Percentiles rank a stretch among this genome's conserved stretches.
These are phyloP conservation scores for Rhopalosiphum maidis DNA, from an alignment of 1,140 invertebrate species.

Conservation along the genomic window DNA sequence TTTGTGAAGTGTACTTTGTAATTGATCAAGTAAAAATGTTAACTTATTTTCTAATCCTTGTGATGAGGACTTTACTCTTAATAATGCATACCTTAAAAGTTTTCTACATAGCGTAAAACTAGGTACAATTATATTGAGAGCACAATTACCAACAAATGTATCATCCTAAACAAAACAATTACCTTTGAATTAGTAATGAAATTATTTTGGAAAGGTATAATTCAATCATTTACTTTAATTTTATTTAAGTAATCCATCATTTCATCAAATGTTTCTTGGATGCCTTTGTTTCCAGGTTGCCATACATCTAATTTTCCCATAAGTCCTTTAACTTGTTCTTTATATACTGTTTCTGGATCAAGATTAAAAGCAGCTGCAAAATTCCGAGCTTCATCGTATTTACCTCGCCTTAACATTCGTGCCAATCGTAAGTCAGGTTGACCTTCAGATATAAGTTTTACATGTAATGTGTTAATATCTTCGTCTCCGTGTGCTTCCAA, in stretches of 20 bases:
- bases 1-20: slow-evolving; percentile 41
- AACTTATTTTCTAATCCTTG: neutral
- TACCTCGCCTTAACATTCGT: slow-evolving; percentile 62
- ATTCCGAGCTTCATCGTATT: slow-evolving; percentile 63
- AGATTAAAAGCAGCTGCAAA: slow-evolving; percentile 64
- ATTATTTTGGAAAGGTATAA: neutral
- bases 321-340: slow-evolving; percentile 62
- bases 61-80: slow-evolving; percentile 25
- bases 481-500: slow-evolving; percentile 62
- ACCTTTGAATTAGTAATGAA: slow-evolving; percentile 38
- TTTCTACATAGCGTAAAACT: slow-evolving; percentile 53
- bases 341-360: slow-evolving; percentile 62
- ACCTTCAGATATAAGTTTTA: slow-evolving; percentile 63
- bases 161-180: slow-evolving; percentile 62
- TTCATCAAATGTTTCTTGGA: slow-evolving; percentile 53
- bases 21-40: slow-evolving; percentile 30
- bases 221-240: slow-evolving; percentile 37
- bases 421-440: slow-evolving; percentile 62
- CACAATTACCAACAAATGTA: slow-evolving; percentile 63
- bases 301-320: slow-evolving; percentile 62
- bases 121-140: slow-evolving; percentile 62
- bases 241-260: slow-evolving; percentile 49
- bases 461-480: slow-evolving; percentile 61
- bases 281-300: slow-evolving; percentile 58
- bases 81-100: slow-evolving; percentile 50